A percentile compares a stretch with the other conserved stretches of the same genome.
phyloP scores from a whole-genome alignment of 2,113 vertebrate genomes.

The Dipodomys merriami region DNA sequence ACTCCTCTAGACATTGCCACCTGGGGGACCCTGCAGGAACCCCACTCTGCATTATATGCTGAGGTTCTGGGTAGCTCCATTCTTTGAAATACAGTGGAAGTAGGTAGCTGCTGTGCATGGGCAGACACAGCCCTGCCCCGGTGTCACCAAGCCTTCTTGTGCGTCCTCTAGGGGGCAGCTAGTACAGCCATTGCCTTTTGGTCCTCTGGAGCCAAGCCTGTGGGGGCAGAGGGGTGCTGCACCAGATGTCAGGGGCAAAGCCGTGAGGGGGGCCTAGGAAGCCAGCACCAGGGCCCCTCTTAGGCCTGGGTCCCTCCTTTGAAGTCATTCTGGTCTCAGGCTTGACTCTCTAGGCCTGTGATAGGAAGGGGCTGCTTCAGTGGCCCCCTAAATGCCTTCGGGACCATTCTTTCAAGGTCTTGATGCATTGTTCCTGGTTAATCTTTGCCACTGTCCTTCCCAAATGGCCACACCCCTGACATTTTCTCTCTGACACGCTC shows the following conservation, averaged over 20 bases:
- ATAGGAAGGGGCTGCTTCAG: background rate
- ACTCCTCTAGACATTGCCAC: background rate
- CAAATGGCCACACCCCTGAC: background rate
- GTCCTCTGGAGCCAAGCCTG: background rate
- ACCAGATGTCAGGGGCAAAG: background rate
- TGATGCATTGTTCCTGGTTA: background rate
- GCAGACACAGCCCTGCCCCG: background rate
- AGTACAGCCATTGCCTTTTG: background rate
- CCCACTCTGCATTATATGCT: background rate
- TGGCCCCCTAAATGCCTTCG: background rate
- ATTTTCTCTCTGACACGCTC: background rate
- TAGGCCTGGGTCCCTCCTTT: background rate
- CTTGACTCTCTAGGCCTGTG: background rate
- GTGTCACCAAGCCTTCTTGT: background rate
- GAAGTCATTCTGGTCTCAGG: background rate
- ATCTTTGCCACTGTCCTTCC: background rate
- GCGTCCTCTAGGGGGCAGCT: background rate
- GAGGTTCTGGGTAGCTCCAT: background rate
- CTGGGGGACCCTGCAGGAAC: background rate
- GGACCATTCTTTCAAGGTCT: background rate
- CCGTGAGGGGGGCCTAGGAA: background rate
- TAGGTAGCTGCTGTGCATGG: background rate
- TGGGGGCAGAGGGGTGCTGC: too few relatives aligned
- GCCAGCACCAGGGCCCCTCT: background rate
- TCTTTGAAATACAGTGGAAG: background rate